Evolutionary conservation across 2,888 invertebrate genomes (phyloP), one percentile per base, ranked within the genome.

Genomic region (Cynaeus angustus): DNA sequence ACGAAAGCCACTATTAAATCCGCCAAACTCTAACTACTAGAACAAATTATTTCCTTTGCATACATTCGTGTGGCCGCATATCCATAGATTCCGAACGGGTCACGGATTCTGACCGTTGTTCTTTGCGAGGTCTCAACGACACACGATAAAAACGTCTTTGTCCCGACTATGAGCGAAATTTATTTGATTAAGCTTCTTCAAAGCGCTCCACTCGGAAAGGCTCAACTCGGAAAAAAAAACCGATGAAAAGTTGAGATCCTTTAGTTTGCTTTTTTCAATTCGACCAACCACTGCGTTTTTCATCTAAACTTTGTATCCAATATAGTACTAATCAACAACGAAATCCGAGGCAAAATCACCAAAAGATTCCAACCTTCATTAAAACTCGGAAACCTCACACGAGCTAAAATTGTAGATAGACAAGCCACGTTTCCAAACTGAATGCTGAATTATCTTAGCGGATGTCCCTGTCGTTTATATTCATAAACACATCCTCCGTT

Each of bases 401-500:
- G 10, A 33, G 58, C 8, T 30, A 30, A 38, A 45, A 59, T 30
- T 45, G 14, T 5, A 6, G 12, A 48, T 14, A 43, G 21, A 56
- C 56, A 12, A 21, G 8, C 46, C 45, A 16, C 26, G 62, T 43
- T 53, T 43, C 30, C 43, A 33, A 55, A 65, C 45, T 45, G 55
- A 65, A 65, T 65, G 52, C 46, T 45, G 65, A 65, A 53, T 53
- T 45, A 65, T 65, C 65, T 65, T 66, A 21, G 56, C 66, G 68
- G 64, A 68, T 71, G 68, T 58, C 65, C 50, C 65, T 30, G 65
- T 67, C 69, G 67, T 73, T 73, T 73, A 73, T 73, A 71, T 73
- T 73, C 71, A 71, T 71, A 73, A 73, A 71, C 71, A 71, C 66
- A 64, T 71, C 67, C 67, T 73, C 61, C 53, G 59, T 66, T 52